These are phyloP conservation scores for Caradrina clavipalpis DNA, from an alignment of 2,888 invertebrate species.

Conservation along the genomic window DNA sequence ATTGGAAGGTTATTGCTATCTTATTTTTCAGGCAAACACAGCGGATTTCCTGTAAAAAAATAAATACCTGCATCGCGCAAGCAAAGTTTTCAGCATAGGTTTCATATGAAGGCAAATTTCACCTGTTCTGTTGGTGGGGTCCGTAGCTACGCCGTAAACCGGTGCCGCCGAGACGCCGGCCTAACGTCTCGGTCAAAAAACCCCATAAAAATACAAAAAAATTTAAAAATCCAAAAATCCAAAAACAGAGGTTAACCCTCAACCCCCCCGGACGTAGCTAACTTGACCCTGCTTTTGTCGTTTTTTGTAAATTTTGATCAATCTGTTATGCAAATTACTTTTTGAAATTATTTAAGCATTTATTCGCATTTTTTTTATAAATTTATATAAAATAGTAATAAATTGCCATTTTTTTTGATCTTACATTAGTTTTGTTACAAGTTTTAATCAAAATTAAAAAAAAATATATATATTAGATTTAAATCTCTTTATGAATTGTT, in stretches of 20 bases:
- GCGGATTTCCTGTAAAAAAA: neutral
- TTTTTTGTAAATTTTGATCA: neutral
- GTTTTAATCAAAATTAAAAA: too few species aligned
- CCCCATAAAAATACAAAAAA: too few species aligned
- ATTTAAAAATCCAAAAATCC: too few species aligned
- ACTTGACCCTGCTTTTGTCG: slow-evolving; percentile 8
- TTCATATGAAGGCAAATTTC: neutral
- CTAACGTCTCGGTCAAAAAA: too few species aligned
- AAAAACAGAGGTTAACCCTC: too few species aligned
- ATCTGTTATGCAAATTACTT: neutral
- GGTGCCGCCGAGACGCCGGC: too few species aligned
- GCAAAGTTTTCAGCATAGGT: neutral
- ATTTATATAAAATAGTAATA: too few species aligned
- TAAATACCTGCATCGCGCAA: neutral
- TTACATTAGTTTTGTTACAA: too few species aligned
- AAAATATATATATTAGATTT: too few species aligned
- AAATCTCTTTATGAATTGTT: too few species aligned
- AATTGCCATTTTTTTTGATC: too few species aligned
- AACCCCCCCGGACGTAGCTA: neutral
- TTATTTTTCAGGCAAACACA: neutral
- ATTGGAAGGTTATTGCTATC: neutral
- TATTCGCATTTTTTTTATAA: neutral
- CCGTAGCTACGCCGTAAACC: slow-evolving; percentile 8
- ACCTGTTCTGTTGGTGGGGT: neutral
- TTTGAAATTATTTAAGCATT: neutral